Evolutionary conservation across 2,888 invertebrate genomes (phyloP), one percentile per base, ranked within the genome.

Genomic region (Peribatodes rhomboidaria): DNA sequence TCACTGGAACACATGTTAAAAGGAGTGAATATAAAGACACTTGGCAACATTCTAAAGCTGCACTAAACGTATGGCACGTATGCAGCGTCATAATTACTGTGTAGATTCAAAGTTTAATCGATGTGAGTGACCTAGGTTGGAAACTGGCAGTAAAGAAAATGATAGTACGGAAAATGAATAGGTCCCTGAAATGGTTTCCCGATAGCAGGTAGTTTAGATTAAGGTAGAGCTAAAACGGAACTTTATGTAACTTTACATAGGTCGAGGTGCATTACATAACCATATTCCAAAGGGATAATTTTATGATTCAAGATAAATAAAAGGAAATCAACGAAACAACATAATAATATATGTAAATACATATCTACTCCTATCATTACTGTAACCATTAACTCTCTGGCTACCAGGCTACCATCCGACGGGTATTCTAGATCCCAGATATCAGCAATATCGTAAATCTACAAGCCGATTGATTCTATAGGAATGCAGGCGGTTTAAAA

Each of bases 381-480:
- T 11, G 22, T 49, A 58, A 49, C 66, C 58, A 54, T 65, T 59
- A 41, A 65, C 22, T 55, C 68, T 44, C 22, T 14, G 39, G 41
- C 67, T 61, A 67, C 69, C 69, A 18, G 16, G 18, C 20, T 20
- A 27, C 27, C 37, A 69, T 58, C 54, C 14, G 50, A 52, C 35
- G n/a, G 14, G 49, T 60, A 63, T 59, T 68, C 60, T 53, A 67
- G 66, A 66, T 67, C 47, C 1, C 14, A 52, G 67, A 67, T 67
- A 60, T 27, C 56, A 7, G 56, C 47, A 56, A 33, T 76, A 62
- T 71, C 52, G 54, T 66, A 62, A 70, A 69, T 75, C 68, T 61
- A 56, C 58, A 53, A 61, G 46, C 57, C 73, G 73, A 78, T 76
- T 75, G 71, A 73, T 75, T 77, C 65, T 65, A 67, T 67, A 68